Percentiles rank a stretch among this genome's conserved stretches.
Evolutionary conservation across 37 sponge, comb jelly and placozoan species (phyloP).

Genomic region (Petrosia ficiformis): DNA sequence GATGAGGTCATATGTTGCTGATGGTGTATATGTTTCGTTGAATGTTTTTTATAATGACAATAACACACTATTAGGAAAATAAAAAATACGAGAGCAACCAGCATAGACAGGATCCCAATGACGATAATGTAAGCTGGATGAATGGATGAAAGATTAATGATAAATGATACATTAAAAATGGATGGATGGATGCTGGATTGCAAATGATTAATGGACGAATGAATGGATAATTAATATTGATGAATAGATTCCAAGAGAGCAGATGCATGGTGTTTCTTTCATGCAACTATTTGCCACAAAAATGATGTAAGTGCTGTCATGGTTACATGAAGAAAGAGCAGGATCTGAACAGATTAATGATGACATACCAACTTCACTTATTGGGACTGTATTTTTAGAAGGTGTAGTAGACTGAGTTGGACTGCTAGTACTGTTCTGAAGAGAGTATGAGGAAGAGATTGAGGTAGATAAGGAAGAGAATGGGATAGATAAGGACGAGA

Average conservation of each 20-base stretch:
- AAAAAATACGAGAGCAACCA: not conserved
- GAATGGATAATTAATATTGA: too few species aligned
- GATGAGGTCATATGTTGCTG: not conserved
- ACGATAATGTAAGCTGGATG: too few species aligned
- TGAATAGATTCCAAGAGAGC: not conserved
- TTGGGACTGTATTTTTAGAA: constrained; percentile 3
- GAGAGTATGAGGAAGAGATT: constrained; percentile 16
- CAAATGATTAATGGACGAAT: too few species aligned
- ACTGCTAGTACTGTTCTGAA: constrained; percentile 91
- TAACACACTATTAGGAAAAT: not conserved
- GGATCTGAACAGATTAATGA: not conserved
- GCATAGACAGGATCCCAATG: not conserved
- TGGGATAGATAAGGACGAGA: constrained; percentile 10
- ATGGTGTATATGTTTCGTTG: not conserved
- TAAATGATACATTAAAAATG: too few species aligned
- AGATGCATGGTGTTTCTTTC: not conserved
- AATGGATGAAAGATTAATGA: too few species aligned
- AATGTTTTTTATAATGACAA: not conserved
- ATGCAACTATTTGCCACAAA: too few species aligned
- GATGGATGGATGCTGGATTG: too few species aligned
- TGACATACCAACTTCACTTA: not conserved
- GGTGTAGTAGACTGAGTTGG: constrained; percentile 52
- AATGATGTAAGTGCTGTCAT: too few species aligned
- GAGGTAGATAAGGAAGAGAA: constrained; percentile 15
- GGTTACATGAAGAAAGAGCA: too few species aligned